A percentile compares a stretch with the other conserved stretches of the same genome.
These are phyloP conservation scores for Squalus acanthias DNA, from an alignment of 2,797 vertebrate species.

Conservation along the genomic window DNA sequence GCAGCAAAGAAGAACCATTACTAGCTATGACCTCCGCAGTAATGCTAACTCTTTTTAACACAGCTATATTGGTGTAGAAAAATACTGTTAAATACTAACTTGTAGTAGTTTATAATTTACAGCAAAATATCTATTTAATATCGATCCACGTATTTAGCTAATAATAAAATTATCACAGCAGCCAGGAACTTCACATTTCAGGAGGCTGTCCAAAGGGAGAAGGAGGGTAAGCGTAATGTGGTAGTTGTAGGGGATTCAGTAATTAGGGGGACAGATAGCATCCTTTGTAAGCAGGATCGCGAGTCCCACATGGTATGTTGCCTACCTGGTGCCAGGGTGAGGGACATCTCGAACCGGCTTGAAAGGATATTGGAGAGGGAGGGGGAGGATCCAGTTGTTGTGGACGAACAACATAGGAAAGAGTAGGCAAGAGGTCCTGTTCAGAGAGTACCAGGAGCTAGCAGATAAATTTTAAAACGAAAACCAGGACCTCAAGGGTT, in stretches of 20 bases:
- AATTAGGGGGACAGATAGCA: too few relatives aligned
- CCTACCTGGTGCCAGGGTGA: too few relatives aligned
- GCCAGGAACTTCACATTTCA: not conserved
- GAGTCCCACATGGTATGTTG: too few relatives aligned
- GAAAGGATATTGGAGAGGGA: not conserved
- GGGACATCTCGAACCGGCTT: not conserved
- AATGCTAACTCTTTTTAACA: not conserved
- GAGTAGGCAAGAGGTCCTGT: not conserved
- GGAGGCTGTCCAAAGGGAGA: not conserved
- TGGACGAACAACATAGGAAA: not conserved
- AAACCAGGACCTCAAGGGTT: not conserved
- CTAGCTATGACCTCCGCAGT: not conserved
- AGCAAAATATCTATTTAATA: not conserved
- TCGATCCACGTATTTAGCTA: not conserved
- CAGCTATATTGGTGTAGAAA: not conserved
- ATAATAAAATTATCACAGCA: not conserved
- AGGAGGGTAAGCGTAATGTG: not conserved
- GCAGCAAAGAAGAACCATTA: not conserved
- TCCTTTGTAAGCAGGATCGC: too few relatives aligned
- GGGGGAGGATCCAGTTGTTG: not conserved
- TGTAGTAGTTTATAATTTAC: not conserved
- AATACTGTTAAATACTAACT: not conserved
- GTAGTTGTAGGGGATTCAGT: not conserved
- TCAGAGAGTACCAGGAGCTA: not conserved
- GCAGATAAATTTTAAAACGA: not conserved